These are phyloP conservation scores for pig (Sus scrofa) DNA, from an alignment of 2,113 vertebrate species.

Conservation along the genomic window DNA sequence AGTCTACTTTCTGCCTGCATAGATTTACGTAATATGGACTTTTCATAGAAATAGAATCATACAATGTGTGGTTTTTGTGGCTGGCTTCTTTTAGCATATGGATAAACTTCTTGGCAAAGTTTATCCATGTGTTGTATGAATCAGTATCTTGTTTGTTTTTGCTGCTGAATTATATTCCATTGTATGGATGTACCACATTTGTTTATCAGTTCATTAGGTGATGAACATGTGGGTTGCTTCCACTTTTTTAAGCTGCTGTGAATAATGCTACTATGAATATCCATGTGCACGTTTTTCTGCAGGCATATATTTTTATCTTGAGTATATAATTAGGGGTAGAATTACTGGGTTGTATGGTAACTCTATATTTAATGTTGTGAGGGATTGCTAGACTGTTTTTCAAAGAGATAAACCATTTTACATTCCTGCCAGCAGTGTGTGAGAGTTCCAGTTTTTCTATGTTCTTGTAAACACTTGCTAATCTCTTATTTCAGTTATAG, in stretches of 20 bases:
- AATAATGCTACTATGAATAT: conserved; percentile 37
- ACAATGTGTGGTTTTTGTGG: neutral
- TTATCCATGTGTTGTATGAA: neutral
- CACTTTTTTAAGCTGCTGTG: neutral
- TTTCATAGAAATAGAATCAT: neutral
- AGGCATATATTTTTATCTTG: conserved; percentile 28
- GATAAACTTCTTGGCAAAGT: neutral
- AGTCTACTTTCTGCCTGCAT: neutral
- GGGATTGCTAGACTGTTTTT: neutral
- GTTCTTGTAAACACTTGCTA: neutral
- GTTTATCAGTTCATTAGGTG: conserved; percentile 27
- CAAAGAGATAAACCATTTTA: neutral
- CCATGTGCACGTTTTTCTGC: conserved; percentile 18
- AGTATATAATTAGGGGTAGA: neutral
- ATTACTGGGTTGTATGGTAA: neutral
- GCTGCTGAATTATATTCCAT: conserved; percentile 38
- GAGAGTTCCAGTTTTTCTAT: neutral
- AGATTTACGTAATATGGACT: neutral
- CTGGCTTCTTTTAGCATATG: neutral
- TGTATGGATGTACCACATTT: conserved; percentile 27
- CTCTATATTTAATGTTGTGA: conserved; percentile 13
- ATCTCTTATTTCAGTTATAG: neutral
- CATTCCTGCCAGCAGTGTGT: neutral
- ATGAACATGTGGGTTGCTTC: conserved; percentile 16
- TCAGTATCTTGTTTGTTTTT: neutral